These are phyloP conservation scores for Mesaphorura yosii DNA, from an alignment of 1,140 invertebrate species.

Conservation along the genomic window DNA sequence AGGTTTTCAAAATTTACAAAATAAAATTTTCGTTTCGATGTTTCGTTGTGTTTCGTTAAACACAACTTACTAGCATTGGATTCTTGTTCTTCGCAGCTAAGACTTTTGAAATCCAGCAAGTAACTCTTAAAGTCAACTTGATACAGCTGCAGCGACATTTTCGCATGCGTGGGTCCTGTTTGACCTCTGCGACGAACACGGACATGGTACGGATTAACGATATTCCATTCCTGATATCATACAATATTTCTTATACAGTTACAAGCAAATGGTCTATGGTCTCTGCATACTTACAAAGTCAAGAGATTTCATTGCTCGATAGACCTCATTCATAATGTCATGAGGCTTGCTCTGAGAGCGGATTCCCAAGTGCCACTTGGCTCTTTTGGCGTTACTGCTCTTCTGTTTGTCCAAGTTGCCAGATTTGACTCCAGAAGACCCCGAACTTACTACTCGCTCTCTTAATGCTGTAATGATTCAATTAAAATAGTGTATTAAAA, in stretches of 20 bases:
- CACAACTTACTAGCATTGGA: constrained; percentile 39
- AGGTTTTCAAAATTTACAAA: too few species aligned
- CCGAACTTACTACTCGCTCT: constrained; percentile 45
- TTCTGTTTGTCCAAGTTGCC: constrained; percentile 40
- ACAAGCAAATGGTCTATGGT: too few species aligned
- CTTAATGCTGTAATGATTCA: constrained; percentile 39
- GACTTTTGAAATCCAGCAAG: constrained; percentile 92
- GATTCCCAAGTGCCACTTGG: constrained; percentile 98
- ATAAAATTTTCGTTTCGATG: too few species aligned
- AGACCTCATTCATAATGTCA: constrained; percentile 99
- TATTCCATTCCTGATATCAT: constrained; percentile 80
- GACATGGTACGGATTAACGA: constrained; percentile 88
- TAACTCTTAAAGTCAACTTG: constrained; percentile 98
- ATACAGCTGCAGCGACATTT: constrained; percentile 97
- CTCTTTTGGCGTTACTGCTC: constrained; percentile 70
- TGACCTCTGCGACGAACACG: constrained; percentile 77
- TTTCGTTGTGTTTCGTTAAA: too few species aligned
- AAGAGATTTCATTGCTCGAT: constrained; percentile 93
- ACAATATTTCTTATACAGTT: constrained; percentile 2
- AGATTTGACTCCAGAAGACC: constrained; percentile 32
- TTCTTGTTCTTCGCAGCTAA: constrained; percentile 56
- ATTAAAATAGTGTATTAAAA: neutral
- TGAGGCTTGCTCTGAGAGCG: constrained; percentile 96
- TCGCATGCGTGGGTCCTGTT: constrained; percentile 63
- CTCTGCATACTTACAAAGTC: constrained; percentile 72